These are phyloP conservation scores for Spheniscus mendiculus DNA, from an alignment of 2,113 vertebrate species.

Conservation along the genomic window DNA sequence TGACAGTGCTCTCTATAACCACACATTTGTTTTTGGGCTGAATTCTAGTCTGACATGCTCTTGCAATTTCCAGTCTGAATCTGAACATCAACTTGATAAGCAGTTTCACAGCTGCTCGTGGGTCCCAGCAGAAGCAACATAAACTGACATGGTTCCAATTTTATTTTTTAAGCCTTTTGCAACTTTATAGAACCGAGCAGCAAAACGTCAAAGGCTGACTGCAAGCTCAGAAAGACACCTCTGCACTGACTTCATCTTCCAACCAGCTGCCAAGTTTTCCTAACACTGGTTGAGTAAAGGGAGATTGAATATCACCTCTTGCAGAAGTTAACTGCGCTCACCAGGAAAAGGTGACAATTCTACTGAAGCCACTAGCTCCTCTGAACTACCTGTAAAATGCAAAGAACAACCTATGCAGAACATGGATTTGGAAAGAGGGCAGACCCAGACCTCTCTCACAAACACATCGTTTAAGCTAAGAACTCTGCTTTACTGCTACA, in stretches of 20 bases:
- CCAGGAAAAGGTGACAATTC: background rate
- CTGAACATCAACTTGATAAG: background rate
- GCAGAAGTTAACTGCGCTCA: background rate
- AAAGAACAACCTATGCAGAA: background rate
- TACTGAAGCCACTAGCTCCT: background rate
- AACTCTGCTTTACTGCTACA: background rate
- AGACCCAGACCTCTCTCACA: background rate
- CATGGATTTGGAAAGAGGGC: background rate
- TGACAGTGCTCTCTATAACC: background rate
- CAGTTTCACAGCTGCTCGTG: background rate
- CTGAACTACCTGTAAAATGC: background rate
- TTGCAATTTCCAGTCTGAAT: background rate
- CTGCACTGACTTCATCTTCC: background rate
- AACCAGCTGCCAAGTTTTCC: background rate
- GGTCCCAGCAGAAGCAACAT: background rate
- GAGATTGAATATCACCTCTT: background rate
- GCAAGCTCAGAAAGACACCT: background rate
- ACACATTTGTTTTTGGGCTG: background rate
- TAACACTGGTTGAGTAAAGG: rapidly evolving
- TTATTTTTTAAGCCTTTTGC: background rate
- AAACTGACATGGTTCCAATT: background rate
- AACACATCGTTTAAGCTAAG: background rate
- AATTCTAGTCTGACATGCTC: background rate
- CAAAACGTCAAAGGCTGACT: background rate
- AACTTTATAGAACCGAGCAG: background rate